These are phyloP conservation scores for Microcebus murinus DNA, from an alignment of 2,113 vertebrate genomes.

Conservation along the genomic window DNA sequence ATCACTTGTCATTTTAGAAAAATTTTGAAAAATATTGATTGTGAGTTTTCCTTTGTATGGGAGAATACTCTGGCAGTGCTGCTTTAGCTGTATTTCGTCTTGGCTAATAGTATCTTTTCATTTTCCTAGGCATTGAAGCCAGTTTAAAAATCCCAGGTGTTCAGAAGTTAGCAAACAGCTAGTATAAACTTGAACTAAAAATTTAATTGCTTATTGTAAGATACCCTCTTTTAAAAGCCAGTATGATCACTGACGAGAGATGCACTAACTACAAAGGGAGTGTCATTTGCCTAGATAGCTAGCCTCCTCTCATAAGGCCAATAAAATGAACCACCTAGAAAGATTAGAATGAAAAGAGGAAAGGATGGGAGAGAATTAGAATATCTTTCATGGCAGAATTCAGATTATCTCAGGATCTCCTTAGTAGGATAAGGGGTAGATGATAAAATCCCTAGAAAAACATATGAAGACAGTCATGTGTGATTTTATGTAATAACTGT, in stretches of 20 bases:
- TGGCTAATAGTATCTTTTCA: neutral
- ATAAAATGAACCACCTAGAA: neutral
- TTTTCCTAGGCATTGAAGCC: neutral
- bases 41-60: neutral
- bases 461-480: neutral
- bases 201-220: neutral
- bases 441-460: neutral
- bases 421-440: neutral
- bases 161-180: constrained; percentile 10
- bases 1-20: neutral
- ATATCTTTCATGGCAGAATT: neutral
- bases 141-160: neutral
- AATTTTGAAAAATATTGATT: neutral
- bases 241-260: neutral
- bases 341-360: neutral
- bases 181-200: neutral
- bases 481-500: neutral
- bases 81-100: neutral
- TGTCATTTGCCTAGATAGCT: neutral
- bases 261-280: neutral
- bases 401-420: neutral
- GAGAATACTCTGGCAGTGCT: neutral
- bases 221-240: neutral
- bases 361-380: neutral
- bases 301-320: neutral